phyloP scores from a whole-genome alignment of 2,113 vertebrate species.

The Pteruthius melanotis region DNA sequence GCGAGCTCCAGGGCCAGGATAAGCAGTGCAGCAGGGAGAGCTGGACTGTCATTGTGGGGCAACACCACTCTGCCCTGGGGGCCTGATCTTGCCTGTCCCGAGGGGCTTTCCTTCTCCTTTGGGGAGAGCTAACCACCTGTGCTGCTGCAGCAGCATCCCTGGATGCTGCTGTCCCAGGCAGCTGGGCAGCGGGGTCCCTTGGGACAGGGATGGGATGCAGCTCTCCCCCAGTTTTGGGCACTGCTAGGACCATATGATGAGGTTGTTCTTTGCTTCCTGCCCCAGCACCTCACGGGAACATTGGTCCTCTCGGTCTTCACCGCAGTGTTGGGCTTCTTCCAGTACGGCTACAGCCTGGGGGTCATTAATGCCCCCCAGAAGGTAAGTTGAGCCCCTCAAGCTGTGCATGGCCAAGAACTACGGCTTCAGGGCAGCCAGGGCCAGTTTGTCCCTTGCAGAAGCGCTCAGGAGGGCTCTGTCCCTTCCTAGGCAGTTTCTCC shows the following conservation, averaged over 20 bases:
- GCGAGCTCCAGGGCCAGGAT: fast-evolving
- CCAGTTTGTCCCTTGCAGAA: neutral
- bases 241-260: neutral
- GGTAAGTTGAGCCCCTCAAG: conserved; percentile 66
- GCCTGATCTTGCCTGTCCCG: neutral
- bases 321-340: conserved; percentile 86
- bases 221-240: neutral
- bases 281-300: conserved; percentile 81
- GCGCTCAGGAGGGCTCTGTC: neutral
- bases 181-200: neutral
- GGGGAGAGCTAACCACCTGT: fast-evolving
- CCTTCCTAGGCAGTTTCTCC: neutral
- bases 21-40: neutral
- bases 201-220: neutral
- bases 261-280: neutral
- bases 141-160: neutral
- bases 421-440: neutral
- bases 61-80: neutral
- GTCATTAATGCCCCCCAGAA: conserved; percentile 95
- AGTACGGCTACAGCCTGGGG: conserved; percentile 91
- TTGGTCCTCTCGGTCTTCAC: conserved; percentile 85
- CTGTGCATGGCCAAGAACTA: neutral
- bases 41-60: neutral
- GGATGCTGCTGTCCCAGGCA: neutral
- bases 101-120: neutral